Evolutionary conservation across 2,797 vertebrate species (phyloP), one percentile per base, ranked within the genome.

Genomic region (Neosilurus hyrtlii): DNA sequence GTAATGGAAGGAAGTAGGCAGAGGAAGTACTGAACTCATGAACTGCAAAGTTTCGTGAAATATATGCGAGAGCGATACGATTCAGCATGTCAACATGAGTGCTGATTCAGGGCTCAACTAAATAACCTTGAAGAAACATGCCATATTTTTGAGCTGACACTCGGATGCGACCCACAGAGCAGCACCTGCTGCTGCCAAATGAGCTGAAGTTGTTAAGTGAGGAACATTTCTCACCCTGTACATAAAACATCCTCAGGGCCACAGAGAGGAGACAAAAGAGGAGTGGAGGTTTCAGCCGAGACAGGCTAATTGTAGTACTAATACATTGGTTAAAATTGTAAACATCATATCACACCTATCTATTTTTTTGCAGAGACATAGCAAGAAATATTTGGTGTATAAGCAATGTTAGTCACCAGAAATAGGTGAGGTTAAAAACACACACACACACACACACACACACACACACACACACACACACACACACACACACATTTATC

Each of bases 171-270:
- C 86, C 87, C 59, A 81, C 61, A 30, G 80, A 68, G 80, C 81
- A 79, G 86, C 88, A 87, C 84, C 82, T 84, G 86, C 86, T 83
- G 82, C 81, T 86, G 86, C 82, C 77, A 79, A 85, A 70, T 76
- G 86, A 63, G 82, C 76, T 82, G 78, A 65, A 86, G 79, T 66
- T 75, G 81, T 83, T 75, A 85, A 83, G 73, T 83, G 81, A 85
- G 74, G 66, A 86, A 82, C 56, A 86, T 84, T 84, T 84, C 79
- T 81, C 66, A 82, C 76, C 76, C 82, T 18, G 80, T 66, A 80
- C 79, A 83, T 77, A 85, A 74, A 74, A 73, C 71, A 84, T 82
- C 49, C 78, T 62, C 84, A 26, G 68, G 51, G 82, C 80, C 82
- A 82, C 68, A 56, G 54, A 51, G 30, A 82, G 70, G 43, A 66